A percentile compares a stretch with the other conserved stretches of the same genome.
phyloP scores from a whole-genome alignment of 2,888 invertebrate species.

The Ametastegia equiseti region DNA sequence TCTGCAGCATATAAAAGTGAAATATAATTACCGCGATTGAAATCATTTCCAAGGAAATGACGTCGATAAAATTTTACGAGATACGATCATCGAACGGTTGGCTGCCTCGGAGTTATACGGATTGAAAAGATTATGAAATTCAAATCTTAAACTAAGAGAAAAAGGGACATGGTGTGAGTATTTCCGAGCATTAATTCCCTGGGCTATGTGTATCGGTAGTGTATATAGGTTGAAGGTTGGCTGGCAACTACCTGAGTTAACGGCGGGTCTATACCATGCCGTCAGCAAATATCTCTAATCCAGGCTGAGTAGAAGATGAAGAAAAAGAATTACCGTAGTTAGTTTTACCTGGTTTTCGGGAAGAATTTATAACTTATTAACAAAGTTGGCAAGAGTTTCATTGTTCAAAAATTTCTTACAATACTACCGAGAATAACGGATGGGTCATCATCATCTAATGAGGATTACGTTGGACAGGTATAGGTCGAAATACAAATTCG shows the following conservation, averaged over 20 bases:
- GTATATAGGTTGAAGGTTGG: background rate
- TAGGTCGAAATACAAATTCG: background rate
- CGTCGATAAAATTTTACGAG: background rate
- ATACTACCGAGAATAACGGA: conserved; percentile 3
- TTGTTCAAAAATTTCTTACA: conserved; percentile 30
- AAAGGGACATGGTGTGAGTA: background rate
- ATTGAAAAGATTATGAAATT: conserved; percentile 18
- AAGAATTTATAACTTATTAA: conserved; percentile 44
- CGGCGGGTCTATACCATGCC: background rate
- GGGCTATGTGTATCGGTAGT: background rate
- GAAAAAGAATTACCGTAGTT: conserved; percentile 28
- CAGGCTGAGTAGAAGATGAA: conserved; percentile 38
- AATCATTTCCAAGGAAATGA: background rate
- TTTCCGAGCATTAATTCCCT: conserved; percentile 29
- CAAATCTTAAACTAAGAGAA: background rate
- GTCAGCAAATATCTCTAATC: conserved; percentile 42
- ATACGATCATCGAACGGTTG: conserved; percentile 17
- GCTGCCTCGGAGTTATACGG: background rate
- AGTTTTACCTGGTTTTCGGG: conserved; percentile 40
- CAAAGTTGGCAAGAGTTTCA: conserved; percentile 14
- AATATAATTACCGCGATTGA: background rate
- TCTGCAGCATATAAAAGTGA: background rate
- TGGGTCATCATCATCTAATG: background rate
- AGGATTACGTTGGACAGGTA: conserved; percentile 21
- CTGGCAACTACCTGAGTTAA: conserved; percentile 24